Evolutionary conservation across 2,113 vertebrate species (phyloP), one percentile per base, ranked within the genome.

Genomic region (Cyrtonyx montezumae): DNA sequence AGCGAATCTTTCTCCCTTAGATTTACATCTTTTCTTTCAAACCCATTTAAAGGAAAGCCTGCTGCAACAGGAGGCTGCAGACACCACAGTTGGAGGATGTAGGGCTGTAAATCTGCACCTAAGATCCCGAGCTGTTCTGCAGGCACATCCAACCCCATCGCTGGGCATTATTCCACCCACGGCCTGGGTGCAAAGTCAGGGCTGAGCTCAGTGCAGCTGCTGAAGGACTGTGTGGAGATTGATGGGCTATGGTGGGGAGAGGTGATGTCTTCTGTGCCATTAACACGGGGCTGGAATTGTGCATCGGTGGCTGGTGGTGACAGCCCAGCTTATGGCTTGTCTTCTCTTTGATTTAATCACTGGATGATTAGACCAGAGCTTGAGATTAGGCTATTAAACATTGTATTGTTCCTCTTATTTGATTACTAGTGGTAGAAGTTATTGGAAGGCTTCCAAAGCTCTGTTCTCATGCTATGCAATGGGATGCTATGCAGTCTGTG

Each of bases 261-360:
- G 55, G 40, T 4, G 1, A 32, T 21, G 18, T 19, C 68, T 74
- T 42, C 6, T 61, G 36, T 53, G 79, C n/a, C 3, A 1, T 84
- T 75, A 81, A 22, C 0, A 0, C 49, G 37, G 77, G 68, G 23
- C 65, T 91, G 68, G 77, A 68, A 68, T 69, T 46, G 49, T 6
- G 3, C 59, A 78, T 81, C 1, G 0, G 46, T 78, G 83, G 77
- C 89, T 70, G 67, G 49, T 75, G 65, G 20, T 20, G 34, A 45
- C 12, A 92, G 69, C 73, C 28, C 66, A 51, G 51, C 46, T 88
- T 93, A 63, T 12, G 1, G 51, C 26, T 71, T 67, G 51, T 78
- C 84, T 91, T 67, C 58, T 67, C 42, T 88, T 92, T 84, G 80
- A 78, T 94, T 94, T 94, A 94, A 88, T 62, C 76, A 62, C 71